Percentiles rank a stretch among this genome's conserved stretches.
Evolutionary conservation across 2,888 invertebrate species (phyloP).

Genomic region (Apotomis turbidana): DNA sequence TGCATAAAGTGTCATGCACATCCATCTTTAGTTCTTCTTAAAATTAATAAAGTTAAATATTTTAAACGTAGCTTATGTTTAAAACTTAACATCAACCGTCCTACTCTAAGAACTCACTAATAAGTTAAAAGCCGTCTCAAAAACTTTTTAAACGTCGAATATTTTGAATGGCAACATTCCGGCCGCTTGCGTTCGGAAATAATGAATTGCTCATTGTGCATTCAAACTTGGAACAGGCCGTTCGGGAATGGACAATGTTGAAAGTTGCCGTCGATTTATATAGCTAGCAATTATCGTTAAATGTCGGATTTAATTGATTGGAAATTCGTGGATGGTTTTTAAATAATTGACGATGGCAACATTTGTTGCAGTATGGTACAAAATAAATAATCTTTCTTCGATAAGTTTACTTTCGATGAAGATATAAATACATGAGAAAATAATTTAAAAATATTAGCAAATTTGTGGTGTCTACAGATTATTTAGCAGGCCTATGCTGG

Average conservation of each 20-base stretch:
- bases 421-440: no score
- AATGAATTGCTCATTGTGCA: conserved; percentile 66
- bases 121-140: conserved; percentile 27
- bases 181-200: conserved; percentile 50
- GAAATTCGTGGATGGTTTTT: conserved; percentile 27
- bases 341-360: conserved; percentile 12
- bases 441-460: no score
- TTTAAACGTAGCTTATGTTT: no score
- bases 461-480: no score
- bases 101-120: neutral
- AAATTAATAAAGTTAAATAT: no score
- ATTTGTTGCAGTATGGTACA: neutral
- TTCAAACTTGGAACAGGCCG: conserved; percentile 44
- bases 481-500: no score
- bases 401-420: no score
- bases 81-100: no score
- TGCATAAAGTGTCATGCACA: no score
- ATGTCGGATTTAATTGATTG: conserved; percentile 41
- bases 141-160: conserved; percentile 32
- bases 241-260: conserved; percentile 32
- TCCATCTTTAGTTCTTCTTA: no score
- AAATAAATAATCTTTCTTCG: no score
- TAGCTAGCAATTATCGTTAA: conserved; percentile 31
- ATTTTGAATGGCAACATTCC: conserved; percentile 37
- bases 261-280: conserved; percentile 36